A percentile compares a stretch with the other conserved stretches of the same genome.
phyloP scores from a whole-genome alignment of 1,140 invertebrate species.

The Hestina assimilis region DNA sequence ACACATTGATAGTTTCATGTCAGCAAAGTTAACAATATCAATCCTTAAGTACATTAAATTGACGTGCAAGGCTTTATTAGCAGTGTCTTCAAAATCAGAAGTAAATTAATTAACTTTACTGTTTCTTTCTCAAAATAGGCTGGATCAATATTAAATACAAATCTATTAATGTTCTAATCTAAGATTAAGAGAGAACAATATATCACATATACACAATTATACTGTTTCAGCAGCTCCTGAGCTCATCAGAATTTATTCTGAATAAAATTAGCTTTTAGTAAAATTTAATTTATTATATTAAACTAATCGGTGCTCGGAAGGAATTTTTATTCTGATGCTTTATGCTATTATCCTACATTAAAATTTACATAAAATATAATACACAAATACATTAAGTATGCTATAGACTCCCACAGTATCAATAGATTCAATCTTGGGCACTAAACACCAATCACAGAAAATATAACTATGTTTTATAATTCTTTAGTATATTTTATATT shows the following conservation, averaged over 20 bases:
- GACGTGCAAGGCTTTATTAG: constrained; percentile 29
- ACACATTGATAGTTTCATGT: constrained; percentile 19
- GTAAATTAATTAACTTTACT: constrained; percentile 9
- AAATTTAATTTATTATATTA: constrained; percentile 27
- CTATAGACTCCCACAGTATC: constrained; percentile 45
- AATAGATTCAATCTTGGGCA: constrained; percentile 54
- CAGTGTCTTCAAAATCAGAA: constrained; percentile 24
- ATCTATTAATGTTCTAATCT: constrained; percentile 21
- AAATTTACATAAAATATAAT: constrained; percentile 45
- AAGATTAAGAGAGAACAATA: constrained; percentile 27
- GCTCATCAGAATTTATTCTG: constrained; percentile 14
- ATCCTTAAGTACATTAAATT: constrained; percentile 62
- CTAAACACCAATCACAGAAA: constrained; percentile 53
- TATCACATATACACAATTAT: constrained; percentile 30
- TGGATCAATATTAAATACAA: constrained; percentile 12
- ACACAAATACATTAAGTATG: constrained; percentile 49
- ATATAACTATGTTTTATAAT: constrained; percentile 39
- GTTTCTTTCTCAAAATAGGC: background rate
- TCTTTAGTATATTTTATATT: constrained; percentile 41
- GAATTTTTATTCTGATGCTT: constrained; percentile 19
- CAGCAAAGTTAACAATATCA: constrained; percentile 51
- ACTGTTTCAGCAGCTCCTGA: constrained; percentile 22
- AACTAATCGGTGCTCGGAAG: constrained; percentile 20
- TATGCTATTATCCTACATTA: constrained; percentile 37
- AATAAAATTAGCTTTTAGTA: constrained; percentile 22